A percentile compares a stretch with the other conserved stretches of the same genome.
Conservation (phyloP, 2,888 invertebrate genomes). For the Graphium colonna region DNA sequence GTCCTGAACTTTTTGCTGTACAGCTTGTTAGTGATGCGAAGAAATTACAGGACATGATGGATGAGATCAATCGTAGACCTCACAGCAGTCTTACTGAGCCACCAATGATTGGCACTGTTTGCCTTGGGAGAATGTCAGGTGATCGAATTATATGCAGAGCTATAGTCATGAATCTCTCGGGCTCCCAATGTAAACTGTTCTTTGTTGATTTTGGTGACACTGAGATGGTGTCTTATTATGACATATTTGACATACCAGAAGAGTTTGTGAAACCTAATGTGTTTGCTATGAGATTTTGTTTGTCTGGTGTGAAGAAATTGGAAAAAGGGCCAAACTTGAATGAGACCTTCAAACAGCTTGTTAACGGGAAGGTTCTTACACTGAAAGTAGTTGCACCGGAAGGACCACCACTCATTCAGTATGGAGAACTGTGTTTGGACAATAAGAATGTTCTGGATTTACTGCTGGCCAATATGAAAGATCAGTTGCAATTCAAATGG, state of each 20-base stretch:
- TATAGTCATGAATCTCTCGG: constrained; percentile 86
- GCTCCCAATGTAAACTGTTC: constrained; percentile 86
- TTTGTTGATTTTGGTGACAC: constrained; percentile 91
- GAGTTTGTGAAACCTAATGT: constrained; percentile 86
- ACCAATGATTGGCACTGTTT: constrained; percentile 87
- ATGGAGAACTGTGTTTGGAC: constrained; percentile 84
- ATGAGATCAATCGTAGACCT: constrained; percentile 83
- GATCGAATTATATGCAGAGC: constrained; percentile 87
- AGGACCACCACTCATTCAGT: constrained; percentile 86
- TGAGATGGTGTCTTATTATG: constrained; percentile 84
- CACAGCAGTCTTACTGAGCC: constrained; percentile 82
- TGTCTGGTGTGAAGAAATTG: constrained; percentile 85
- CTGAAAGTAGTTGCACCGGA: constrained; percentile 85
- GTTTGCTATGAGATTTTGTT: constrained; percentile 86
- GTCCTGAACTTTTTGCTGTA: constrained; percentile 88
- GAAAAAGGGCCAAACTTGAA: constrained; percentile 81
- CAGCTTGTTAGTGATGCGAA: constrained; percentile 83
- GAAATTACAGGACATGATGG: constrained; percentile 84
- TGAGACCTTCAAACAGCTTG: constrained; percentile 85
- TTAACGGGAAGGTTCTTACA: constrained; percentile 81
- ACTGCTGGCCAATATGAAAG: constrained; percentile 63
- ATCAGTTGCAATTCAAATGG: constrained; percentile 62
- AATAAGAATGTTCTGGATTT: constrained; percentile 81
- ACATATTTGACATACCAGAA: constrained; percentile 87
- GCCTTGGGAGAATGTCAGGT: constrained; percentile 85